These are phyloP conservation scores for Odocoileus hemionus DNA, from an alignment of 2,113 vertebrate genomes.

Conservation along the genomic window DNA sequence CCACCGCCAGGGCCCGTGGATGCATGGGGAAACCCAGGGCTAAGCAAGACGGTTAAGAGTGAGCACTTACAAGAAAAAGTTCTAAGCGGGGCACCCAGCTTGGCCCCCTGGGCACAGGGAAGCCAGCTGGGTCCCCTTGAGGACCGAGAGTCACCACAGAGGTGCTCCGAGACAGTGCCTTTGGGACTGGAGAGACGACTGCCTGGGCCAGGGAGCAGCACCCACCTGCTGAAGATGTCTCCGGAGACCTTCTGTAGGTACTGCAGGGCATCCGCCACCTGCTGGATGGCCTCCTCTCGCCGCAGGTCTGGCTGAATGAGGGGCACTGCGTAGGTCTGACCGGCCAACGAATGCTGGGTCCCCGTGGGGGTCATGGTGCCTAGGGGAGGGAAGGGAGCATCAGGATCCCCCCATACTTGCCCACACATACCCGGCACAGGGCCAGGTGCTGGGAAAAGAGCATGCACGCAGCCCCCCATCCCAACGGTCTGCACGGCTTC, in stretches of 20 bases:
- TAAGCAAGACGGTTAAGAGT: background rate
- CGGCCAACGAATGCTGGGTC: slow-evolving; percentile 87
- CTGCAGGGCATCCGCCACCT: slow-evolving; percentile 91
- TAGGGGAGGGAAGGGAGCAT: slow-evolving; percentile 25
- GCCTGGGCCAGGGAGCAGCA: background rate
- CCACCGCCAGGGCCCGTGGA: background rate
- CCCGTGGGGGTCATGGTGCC: slow-evolving; percentile 80
- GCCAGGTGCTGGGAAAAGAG: background rate
- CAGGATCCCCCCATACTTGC: background rate
- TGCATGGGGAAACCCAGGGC: background rate
- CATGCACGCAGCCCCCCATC: background rate
- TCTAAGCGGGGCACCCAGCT: background rate
- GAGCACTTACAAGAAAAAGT: background rate
- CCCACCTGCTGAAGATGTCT: slow-evolving; percentile 94
- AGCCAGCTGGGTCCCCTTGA: background rate
- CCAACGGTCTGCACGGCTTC: background rate
- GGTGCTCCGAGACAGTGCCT: background rate
- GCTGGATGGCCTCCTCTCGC: slow-evolving; percentile 93
- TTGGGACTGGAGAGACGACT: background rate
- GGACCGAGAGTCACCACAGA: background rate
- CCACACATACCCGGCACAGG: background rate
- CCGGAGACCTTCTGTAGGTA: slow-evolving; percentile 91
- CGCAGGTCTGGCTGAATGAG: slow-evolving; percentile 94
- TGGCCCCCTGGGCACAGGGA: background rate
- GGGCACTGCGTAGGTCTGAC: slow-evolving; percentile 91